Evolutionary conservation across 2,113 vertebrate genomes (phyloP).

Genomic region (Delphinapterus leucas): DNA sequence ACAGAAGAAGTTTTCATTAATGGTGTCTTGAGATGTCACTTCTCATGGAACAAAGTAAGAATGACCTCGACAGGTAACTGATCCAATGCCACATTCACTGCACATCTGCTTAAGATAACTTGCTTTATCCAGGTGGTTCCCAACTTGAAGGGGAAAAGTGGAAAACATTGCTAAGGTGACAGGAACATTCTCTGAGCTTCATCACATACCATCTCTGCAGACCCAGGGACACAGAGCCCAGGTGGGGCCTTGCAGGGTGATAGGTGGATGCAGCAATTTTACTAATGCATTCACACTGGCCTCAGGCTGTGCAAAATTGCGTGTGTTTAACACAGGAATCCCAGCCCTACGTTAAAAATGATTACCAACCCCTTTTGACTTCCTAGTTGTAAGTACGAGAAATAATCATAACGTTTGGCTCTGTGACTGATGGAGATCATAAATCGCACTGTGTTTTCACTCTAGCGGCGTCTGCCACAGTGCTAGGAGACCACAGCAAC

Average conservation of each 20-base stretch:
- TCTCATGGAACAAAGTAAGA: slow-evolving; percentile 76
- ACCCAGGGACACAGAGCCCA: not conserved
- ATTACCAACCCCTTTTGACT: slow-evolving; percentile 43
- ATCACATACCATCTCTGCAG: not conserved
- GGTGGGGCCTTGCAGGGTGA: not conserved
- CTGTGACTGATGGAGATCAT: slow-evolving; percentile 60
- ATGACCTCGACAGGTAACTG: slow-evolving; percentile 70
- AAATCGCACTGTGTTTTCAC: slow-evolving; percentile 59
- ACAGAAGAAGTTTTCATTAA: slow-evolving; percentile 81
- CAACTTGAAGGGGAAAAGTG: not conserved
- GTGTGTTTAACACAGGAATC: slow-evolving; percentile 26
- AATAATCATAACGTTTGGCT: slow-evolving; percentile 33
- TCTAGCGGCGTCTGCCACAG: slow-evolving; percentile 13
- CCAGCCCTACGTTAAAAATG: not conserved
- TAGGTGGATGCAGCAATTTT: not conserved
- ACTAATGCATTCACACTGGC: not conserved
- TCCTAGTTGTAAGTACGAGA: not conserved
- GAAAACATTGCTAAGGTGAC: slow-evolving; percentile 4
- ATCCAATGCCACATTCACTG: slow-evolving; percentile 53
- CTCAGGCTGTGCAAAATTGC: not conserved
- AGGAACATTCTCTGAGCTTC: not conserved
- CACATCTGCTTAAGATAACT: not conserved
- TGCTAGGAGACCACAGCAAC: slow-evolving; percentile 1
- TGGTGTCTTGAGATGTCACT: slow-evolving; percentile 63
- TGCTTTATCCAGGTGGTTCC: not conserved